Evolutionary conservation across 2,888 invertebrate genomes (phyloP).

Genomic region (Ametastegia equiseti): DNA sequence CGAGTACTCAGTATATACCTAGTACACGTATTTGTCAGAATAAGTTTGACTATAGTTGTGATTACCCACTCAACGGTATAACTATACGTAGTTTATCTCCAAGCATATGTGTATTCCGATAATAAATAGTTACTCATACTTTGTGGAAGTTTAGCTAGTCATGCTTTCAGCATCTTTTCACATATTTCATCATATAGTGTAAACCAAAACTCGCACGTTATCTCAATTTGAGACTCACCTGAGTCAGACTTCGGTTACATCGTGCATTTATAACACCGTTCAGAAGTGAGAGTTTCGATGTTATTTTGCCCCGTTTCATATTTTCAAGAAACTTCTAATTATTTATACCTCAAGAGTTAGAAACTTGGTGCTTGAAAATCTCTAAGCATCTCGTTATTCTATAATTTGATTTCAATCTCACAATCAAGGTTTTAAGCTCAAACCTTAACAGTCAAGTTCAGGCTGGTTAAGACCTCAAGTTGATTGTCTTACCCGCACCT

Average conservation of each 20-base stretch:
- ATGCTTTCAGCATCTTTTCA: neutral
- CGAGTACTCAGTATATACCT: neutral
- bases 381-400: neutral
- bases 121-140: neutral
- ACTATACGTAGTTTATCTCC: neutral
- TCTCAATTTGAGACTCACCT: neutral
- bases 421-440: too few relatives aligned
- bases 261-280: neutral
- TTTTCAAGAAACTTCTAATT: neutral
- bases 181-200: neutral
- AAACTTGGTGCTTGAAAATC: neutral
- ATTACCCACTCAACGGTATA: neutral
- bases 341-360: neutral
- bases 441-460: neutral
- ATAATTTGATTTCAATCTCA: neutral
- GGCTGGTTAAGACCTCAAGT: neutral
- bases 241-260: neutral
- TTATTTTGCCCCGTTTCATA: neutral
- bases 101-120: neutral
- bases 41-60: conserved; percentile 3
- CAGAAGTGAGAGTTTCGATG: neutral
- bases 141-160: neutral
- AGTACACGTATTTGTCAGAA: too few relatives aligned
- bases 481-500: conserved; percentile 2
- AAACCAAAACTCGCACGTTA: neutral